phyloP scores from a whole-genome alignment of 1,140 invertebrate genomes.

The Pantala flavescens region DNA sequence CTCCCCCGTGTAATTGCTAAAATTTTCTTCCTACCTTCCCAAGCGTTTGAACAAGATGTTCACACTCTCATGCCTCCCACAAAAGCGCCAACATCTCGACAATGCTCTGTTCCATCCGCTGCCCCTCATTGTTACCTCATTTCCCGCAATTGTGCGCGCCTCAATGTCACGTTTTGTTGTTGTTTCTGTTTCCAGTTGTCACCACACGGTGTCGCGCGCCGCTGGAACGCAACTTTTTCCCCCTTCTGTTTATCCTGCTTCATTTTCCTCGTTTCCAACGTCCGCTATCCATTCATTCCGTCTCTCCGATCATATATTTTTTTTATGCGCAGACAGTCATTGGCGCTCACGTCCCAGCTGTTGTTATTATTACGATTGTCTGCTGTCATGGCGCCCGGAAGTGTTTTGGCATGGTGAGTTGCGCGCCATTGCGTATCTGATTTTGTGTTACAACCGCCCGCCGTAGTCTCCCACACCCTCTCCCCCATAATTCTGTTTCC shows the following conservation, averaged over 20 bases:
- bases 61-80: not conserved
- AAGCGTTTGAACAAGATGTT: not conserved
- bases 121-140: not conserved
- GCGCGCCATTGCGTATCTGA: not conserved
- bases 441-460: not conserved
- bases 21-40: not conserved
- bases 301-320: too few species aligned
- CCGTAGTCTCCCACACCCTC: not conserved
- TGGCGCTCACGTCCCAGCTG: not conserved
- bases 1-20: too few species aligned
- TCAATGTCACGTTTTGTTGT: constrained; percentile 2
- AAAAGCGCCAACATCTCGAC: not conserved
- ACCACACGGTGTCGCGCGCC: not conserved
- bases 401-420: not conserved
- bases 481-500: not conserved
- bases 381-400: not conserved
- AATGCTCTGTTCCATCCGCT: not conserved
- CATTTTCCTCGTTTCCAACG: not conserved
- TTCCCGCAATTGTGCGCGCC: not conserved
- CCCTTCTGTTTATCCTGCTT: not conserved
- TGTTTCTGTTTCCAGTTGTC: not conserved
- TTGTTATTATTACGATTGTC: not conserved
- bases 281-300: not conserved
- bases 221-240: not conserved
- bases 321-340: too few species aligned